These are phyloP conservation scores for Diuraphis noxia DNA, from an alignment of 1,140 invertebrate genomes.

Conservation along the genomic window DNA sequence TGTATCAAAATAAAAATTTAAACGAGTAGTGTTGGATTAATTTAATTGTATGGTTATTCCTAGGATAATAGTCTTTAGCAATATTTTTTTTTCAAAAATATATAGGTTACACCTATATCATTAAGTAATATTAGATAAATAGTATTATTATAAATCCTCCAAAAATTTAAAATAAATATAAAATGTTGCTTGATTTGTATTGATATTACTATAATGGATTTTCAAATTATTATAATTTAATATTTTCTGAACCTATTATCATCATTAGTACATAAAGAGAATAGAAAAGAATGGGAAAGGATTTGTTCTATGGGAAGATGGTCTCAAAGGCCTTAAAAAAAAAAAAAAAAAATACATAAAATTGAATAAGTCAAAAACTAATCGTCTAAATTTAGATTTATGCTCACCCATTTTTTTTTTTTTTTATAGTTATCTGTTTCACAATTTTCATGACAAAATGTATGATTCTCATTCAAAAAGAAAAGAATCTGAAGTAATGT, in stretches of 20 bases:
- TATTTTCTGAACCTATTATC: background rate
- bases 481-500: too few relatives aligned
- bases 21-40: background rate
- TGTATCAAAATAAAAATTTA: background rate
- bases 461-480: background rate
- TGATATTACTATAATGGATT: background rate
- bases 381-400: background rate
- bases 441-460: background rate
- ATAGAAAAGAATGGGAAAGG: too few relatives aligned
- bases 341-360: too few relatives aligned
- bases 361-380: background rate
- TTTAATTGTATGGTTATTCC: background rate
- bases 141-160: too few relatives aligned
- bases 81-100: background rate
- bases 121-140: background rate
- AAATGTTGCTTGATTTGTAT: background rate
- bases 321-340: too few relatives aligned
- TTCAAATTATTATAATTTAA: background rate
- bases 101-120: background rate
- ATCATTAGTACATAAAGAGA: too few relatives aligned
- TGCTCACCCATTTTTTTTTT: background rate
- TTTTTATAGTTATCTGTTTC: background rate
- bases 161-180: background rate
- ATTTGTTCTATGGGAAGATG: too few relatives aligned
- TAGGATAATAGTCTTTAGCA: background rate